A percentile compares a stretch with the other conserved stretches of the same genome.
phyloP scores from a whole-genome alignment of 35 echinoderm and acorn worm species.

The Ptychodera flava region DNA sequence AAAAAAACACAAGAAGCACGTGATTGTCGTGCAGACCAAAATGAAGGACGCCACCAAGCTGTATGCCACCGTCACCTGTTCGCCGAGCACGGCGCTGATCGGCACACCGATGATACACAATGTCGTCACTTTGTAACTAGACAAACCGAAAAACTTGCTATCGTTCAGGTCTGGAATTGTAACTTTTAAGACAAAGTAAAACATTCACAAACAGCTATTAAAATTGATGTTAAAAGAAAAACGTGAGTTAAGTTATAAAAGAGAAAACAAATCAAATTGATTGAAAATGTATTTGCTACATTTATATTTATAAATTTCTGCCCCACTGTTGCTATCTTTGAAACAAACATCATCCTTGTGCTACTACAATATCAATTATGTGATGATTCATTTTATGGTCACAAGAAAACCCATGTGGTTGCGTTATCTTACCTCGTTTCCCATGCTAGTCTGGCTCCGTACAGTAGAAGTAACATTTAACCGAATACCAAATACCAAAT shows the following conservation, averaged over 20 bases:
- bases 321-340: too few relatives aligned
- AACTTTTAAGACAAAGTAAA: conserved; percentile 42
- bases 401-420: too few relatives aligned
- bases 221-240: too few relatives aligned
- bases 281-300: too few relatives aligned
- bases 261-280: too few relatives aligned
- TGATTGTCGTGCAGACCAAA: conserved; percentile 18
- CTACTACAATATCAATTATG: too few relatives aligned
- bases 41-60: conserved; percentile 22
- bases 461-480: conserved; percentile 32
- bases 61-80: conserved; percentile 7
- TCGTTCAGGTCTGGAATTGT: conserved; percentile 33
- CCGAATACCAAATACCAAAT: conserved; percentile 16
- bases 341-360: too few relatives aligned
- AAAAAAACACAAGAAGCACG: conserved; percentile 35
- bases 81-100: conserved; percentile 14
- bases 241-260: too few relatives aligned
- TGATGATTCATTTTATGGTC: too few relatives aligned
- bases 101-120: conserved; percentile 14
- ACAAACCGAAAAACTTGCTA: conserved; percentile 31
- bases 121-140: conserved; percentile 47
- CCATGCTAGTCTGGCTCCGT: conserved; percentile 41
- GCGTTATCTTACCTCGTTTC: conserved; percentile 42
- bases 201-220: too few relatives aligned
- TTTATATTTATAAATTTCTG: too few relatives aligned